These are phyloP conservation scores for Epizoanthus rinbou DNA, from an alignment of 92 coral and sea anemone genomes.

Conservation along the genomic window DNA sequence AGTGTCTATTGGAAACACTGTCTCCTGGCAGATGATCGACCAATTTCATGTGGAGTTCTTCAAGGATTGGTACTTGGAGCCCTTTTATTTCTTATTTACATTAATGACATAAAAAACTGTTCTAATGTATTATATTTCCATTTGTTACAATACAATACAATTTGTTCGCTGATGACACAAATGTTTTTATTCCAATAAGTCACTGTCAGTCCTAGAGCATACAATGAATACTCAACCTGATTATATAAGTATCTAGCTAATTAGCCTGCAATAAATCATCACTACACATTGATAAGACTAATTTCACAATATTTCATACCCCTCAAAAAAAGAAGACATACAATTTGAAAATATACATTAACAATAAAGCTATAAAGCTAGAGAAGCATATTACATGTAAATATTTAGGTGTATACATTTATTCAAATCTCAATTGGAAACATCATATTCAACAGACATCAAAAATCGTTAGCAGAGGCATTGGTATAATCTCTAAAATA, in stretches of 20 bases:
- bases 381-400: background rate
- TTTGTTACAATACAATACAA: too few species aligned
- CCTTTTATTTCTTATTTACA: too few species aligned
- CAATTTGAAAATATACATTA: background rate
- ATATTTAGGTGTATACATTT: constrained; percentile 7
- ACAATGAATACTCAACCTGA: background rate
- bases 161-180: too few species aligned
- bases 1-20: too few species aligned
- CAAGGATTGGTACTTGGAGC: too few species aligned
- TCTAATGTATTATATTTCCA: too few species aligned
- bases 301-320: constrained; percentile 1
- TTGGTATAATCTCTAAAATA: constrained; percentile 6
- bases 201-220: too few species aligned
- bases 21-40: too few species aligned
- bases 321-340: background rate
- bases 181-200: too few species aligned
- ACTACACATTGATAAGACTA: constrained; percentile 7
- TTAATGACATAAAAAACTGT: too few species aligned
- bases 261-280: background rate
- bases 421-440: background rate
- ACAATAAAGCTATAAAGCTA: background rate
- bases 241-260: background rate
- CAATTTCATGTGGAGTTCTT: too few species aligned
- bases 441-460: background rate
- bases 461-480: too few species aligned